These are phyloP conservation scores for Thereuonema tuberculata DNA, from an alignment of 1,140 invertebrate species.

Conservation along the genomic window DNA sequence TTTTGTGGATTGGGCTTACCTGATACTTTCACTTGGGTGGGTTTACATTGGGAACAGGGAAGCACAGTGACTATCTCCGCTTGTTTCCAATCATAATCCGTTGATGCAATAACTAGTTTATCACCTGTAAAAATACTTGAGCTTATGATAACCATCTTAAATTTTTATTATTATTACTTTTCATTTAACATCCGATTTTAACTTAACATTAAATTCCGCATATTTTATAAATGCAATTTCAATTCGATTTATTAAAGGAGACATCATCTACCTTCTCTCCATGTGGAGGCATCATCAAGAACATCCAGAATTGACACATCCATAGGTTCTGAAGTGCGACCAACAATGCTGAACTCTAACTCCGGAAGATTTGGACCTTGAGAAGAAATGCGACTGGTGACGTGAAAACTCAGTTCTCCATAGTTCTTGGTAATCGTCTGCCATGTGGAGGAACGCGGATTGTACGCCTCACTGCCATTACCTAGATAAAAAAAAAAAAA, in stretches of 20 bases:
- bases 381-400: background rate
- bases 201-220: background rate
- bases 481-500: background rate
- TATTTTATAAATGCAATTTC: too few relatives aligned
- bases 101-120: conserved; percentile 19
- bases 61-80: conserved; percentile 20
- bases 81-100: conserved; percentile 22
- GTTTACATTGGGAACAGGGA: conserved; percentile 15
- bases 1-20: too few relatives aligned
- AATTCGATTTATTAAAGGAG: background rate
- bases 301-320: conserved; percentile 1
- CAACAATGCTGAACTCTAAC: background rate
- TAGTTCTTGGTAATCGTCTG: background rate
- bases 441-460: background rate
- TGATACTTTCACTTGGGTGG: conserved; percentile 16
- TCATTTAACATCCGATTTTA: background rate
- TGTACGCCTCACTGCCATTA: background rate
- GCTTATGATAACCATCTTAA: background rate
- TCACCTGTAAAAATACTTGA: conserved; percentile 14
- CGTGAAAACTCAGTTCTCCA: background rate
- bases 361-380: background rate
- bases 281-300: conserved; percentile 8
- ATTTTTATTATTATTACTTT: background rate
- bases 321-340: background rate
- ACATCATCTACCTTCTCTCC: conserved; percentile 12